Conservation (phyloP, 2,113 vertebrate species). For the Thalassoma bifasciatum region DNA sequence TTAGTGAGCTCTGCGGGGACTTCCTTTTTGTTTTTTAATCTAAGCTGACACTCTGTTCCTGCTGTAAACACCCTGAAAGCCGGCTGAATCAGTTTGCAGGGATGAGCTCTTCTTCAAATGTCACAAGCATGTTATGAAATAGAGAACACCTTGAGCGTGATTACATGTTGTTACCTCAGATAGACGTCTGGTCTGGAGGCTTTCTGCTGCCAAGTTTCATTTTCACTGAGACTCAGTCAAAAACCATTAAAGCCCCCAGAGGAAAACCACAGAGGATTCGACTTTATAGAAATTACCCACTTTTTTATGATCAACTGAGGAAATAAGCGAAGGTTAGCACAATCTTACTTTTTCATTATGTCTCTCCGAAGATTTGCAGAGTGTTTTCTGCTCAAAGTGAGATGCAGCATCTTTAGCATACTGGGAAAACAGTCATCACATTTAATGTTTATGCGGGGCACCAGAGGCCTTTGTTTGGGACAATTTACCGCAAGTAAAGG, state of each 20-base stretch:
- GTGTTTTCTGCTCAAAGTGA: conserved; percentile 43
- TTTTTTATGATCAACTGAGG: conserved; percentile 63
- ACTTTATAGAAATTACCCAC: conserved; percentile 38
- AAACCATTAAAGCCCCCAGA: conserved; percentile 38
- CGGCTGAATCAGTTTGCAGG: background rate
- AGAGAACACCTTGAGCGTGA: conserved; percentile 26
- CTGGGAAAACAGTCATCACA: conserved; percentile 49
- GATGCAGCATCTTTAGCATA: conserved; percentile 26
- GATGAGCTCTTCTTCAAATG: conserved; percentile 9
- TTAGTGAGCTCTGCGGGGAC: background rate
- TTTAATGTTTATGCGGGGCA: conserved; percentile 36
- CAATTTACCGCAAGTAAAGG: conserved; percentile 10
- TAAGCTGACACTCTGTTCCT: conserved; percentile 1
- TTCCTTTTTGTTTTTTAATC: background rate
- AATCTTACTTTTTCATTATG: conserved; percentile 49
- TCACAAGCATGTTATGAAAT: conserved; percentile 22
- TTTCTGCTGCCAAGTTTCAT: conserved; percentile 45
- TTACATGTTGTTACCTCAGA: conserved; percentile 38
- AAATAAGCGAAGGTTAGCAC: conserved; percentile 48
- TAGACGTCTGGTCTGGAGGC: conserved; percentile 17
- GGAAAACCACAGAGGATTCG: conserved; percentile 32
- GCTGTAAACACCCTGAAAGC: background rate
- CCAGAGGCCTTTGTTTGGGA: conserved; percentile 22
- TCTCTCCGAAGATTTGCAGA: conserved; percentile 57
- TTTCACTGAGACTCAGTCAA: conserved; percentile 43